These are phyloP conservation scores for Ooceraea biroi DNA, from an alignment of 1,140 invertebrate genomes.

Conservation along the genomic window DNA sequence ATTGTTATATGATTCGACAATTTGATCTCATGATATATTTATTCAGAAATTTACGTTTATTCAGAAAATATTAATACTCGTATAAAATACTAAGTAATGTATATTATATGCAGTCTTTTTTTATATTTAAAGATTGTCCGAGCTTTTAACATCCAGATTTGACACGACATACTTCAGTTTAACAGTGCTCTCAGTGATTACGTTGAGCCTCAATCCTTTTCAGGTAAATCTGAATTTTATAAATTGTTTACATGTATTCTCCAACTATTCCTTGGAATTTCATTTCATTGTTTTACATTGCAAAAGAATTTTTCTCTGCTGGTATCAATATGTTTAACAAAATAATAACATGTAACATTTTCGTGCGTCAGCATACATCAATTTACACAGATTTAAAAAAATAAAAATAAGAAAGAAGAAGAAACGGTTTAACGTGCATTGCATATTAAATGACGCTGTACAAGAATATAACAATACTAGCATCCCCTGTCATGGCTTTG, in stretches of 20 bases:
- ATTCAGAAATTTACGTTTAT: background rate
- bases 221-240: background rate
- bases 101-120: background rate
- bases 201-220: background rate
- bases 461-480: too few relatives aligned
- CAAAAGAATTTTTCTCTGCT: background rate
- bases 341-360: background rate
- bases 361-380: too few relatives aligned
- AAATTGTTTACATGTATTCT: too few relatives aligned
- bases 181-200: background rate
- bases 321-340: background rate
- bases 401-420: background rate
- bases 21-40: too few relatives aligned
- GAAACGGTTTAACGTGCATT: too few relatives aligned
- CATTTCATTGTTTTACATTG: background rate
- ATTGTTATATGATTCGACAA: too few relatives aligned
- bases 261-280: too few relatives aligned
- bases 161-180: background rate
- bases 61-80: too few relatives aligned
- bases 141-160: background rate
- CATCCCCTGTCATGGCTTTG: too few relatives aligned
- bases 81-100: too few relatives aligned
- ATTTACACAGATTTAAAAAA: too few relatives aligned
- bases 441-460: too few relatives aligned
- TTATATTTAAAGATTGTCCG: conserved; percentile 11